Base-by-base conservation (phyloP, 2,888 invertebrate species). In the Drosophila cracens region DNA sequence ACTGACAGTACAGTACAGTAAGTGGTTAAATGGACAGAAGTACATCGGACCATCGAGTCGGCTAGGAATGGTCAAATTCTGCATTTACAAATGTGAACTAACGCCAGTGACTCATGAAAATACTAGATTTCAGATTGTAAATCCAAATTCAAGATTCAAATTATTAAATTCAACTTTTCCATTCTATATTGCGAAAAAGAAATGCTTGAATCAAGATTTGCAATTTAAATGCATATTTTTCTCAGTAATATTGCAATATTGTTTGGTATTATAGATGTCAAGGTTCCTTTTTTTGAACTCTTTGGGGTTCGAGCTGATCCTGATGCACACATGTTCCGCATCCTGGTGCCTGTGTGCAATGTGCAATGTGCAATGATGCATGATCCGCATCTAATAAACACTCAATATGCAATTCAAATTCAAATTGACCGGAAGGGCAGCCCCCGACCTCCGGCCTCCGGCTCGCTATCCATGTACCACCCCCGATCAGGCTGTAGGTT, bases 361-460 rank as follows among this genome's bases (percentile, higher is more conserved):
- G 5, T 25, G 27, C 36, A n/a, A 13, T 68, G 83, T 57, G 59
- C 83, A 81, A 88, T 86, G 78, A 80, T 67, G 68, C 90, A 71
- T 90, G 83, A 76, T 87, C 87, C 75, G 76, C 90, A 85, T 76
- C 72, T 81, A 81, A 90, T 90, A 90, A 90, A 86, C 86, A 81
- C 84, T 79, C 80, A 83, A 85, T 87, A 81, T 75, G 74, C 78
- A 81, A 79, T 78, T 89, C 72, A 80, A 90, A 90, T 88, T 88
- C 72, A 79, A 90, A 90, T 88, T 88, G 87, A 89, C 89, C 90
- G 89, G 90, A 90, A 89, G 84, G 63, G 33, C 56, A 43, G 57
- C 27, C n/a, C 51, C 69, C 27, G 27, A n/a, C 40, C 11, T 5
- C 27, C 43, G 46, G 53, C n/a, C 46, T 49, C 27, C 27, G 49